Conservation (phyloP, 2,113 vertebrate genomes). For the Zootoca vivipara region DNA sequence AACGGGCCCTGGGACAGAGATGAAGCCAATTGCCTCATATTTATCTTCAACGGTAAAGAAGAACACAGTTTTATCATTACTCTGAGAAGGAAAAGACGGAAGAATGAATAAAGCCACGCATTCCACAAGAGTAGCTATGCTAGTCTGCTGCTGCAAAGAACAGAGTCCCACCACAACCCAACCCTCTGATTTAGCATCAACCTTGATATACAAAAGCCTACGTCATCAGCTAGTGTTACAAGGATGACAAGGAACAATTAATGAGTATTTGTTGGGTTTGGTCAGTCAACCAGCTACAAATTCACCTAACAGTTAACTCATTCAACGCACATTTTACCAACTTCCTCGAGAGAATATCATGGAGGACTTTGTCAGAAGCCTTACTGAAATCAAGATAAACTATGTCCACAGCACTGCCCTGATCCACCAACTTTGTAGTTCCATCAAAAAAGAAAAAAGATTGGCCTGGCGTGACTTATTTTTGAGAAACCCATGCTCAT, state of each 20-base stretch:
- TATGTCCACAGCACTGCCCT: no score
- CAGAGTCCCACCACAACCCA: neutral
- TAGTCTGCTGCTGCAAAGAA: neutral
- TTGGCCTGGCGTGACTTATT: no score
- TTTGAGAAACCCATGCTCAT: no score
- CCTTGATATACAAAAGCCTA: neutral
- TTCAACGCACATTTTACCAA: no score
- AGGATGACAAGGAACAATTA: neutral
- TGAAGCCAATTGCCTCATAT: slow-evolving; percentile 87
- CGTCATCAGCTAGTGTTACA: neutral
- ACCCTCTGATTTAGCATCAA: neutral
- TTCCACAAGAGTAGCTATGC: neutral
- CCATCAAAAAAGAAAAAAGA: no score
- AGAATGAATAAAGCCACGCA: slow-evolving; percentile 8
- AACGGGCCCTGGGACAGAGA: slow-evolving; percentile 89
- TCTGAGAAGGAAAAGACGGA: slow-evolving; percentile 74
- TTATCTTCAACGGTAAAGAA: slow-evolving; percentile 84
- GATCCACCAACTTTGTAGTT: no score
- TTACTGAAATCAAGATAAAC: no score
- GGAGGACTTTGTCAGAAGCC: no score
- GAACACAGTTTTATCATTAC: slow-evolving; percentile 90
- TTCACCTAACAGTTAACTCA: no score
- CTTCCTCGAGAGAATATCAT: no score
- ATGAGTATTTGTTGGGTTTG: no score
- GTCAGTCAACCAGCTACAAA: no score